Percentiles rank a stretch among this genome's conserved stretches.
These are phyloP conservation scores for Argyresthia goedartella DNA, from an alignment of 2,888 invertebrate species.

Conservation along the genomic window DNA sequence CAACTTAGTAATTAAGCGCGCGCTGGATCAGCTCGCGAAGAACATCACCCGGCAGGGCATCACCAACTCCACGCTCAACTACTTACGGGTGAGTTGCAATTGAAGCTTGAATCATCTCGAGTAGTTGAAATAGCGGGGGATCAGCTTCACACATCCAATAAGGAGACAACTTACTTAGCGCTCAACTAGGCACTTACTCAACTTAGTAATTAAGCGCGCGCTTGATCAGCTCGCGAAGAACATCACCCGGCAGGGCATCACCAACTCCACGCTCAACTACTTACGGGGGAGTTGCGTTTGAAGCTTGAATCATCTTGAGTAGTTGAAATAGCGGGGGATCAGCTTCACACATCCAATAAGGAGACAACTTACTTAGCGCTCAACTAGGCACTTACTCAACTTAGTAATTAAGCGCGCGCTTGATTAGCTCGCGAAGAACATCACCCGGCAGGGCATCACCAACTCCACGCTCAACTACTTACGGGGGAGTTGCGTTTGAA, in stretches of 20 bases:
- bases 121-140: no score
- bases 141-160: no score
- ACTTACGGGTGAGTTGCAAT: constrained; percentile 87
- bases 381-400: no score
- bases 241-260: constrained; percentile 97
- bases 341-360: no score
- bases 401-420: constrained; percentile 95
- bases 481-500: constrained; percentile 82
- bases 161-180: no score
- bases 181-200: no score
- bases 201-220: no score
- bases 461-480: constrained; percentile 98
- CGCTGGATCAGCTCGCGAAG: constrained; percentile 95
- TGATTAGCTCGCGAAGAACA: constrained; percentile 96
- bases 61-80: constrained; percentile 97
- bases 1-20: no score
- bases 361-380: no score
- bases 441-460: constrained; percentile 97
- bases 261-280: constrained; percentile 97
- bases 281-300: constrained; percentile 80
- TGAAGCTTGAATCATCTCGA: no score
- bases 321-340: no score
- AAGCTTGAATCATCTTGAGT: no score
- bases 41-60: constrained; percentile 98
- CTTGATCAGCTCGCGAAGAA: constrained; percentile 97